Evolutionary conservation across 35 echinoderm and acorn worm genomes (phyloP).

Genomic region (Hemicentrotus pulcherrimus): DNA sequence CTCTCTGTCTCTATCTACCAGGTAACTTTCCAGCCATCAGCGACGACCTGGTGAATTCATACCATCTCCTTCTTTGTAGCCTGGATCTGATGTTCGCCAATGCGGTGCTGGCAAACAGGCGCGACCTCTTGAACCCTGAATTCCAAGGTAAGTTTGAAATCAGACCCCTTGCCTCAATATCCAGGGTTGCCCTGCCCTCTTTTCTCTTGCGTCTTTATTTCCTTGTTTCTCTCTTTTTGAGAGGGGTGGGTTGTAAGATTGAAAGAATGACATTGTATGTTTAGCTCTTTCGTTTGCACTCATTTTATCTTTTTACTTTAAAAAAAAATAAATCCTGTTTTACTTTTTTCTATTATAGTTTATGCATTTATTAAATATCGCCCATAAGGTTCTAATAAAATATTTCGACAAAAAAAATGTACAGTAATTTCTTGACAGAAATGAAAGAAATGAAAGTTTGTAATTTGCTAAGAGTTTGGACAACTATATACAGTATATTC

Average conservation of each 20-base stretch:
- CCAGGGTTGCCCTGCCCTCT: not conserved
- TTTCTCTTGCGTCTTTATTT: not conserved
- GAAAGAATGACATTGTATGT: too few species aligned
- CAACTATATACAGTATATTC: too few species aligned
- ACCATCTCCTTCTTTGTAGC: constrained; percentile 93
- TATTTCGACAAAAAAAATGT: too few species aligned
- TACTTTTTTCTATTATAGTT: too few species aligned
- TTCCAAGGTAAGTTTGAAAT: constrained; percentile 78
- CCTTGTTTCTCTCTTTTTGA: not conserved
- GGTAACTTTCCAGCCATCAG: constrained; percentile 99
- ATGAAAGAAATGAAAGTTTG: too few species aligned
- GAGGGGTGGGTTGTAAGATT: not conserved
- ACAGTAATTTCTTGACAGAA: too few species aligned
- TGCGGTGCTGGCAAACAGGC: constrained; percentile 81
- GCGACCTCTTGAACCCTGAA: constrained; percentile 77
- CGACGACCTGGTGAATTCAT: constrained; percentile 97
- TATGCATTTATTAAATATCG: too few species aligned
- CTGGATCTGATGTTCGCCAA: constrained; percentile 88
- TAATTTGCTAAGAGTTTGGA: too few species aligned
- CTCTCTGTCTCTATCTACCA: not conserved
- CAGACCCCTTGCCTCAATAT: not conserved
- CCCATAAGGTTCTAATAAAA: too few species aligned
- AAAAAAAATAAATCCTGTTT: not conserved
- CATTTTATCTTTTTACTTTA: not conserved
- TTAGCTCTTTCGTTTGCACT: not conserved